phyloP scores from a whole-genome alignment of 2,113 vertebrate genomes.

The Zosterops lateralis region DNA sequence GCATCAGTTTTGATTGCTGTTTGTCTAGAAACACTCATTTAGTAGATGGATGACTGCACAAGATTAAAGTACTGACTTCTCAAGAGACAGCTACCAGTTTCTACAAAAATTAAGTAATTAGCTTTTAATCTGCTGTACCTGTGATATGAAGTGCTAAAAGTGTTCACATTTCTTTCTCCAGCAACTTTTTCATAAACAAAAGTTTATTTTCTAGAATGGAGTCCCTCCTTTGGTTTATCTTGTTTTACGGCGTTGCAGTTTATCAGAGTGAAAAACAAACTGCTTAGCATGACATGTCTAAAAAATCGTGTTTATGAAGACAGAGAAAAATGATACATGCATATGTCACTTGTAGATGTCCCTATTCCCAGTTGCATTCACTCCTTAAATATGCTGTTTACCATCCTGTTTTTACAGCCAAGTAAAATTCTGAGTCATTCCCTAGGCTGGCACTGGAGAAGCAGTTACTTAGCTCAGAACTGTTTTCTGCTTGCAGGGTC shows the following conservation, averaged over 20 bases:
- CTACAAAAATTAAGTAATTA: not conserved
- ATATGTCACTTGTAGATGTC: not conserved
- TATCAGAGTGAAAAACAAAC: not conserved
- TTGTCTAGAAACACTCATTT: not conserved
- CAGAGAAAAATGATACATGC: not conserved
- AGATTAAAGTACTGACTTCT: not conserved
- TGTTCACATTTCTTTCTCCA: not conserved
- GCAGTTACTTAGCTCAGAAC: not conserved
- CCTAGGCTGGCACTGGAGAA: not conserved
- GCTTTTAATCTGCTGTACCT: not conserved
- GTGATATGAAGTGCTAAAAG: not conserved
- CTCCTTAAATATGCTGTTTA: not conserved
- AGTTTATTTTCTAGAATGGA: not conserved
- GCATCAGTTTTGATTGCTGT: not conserved
- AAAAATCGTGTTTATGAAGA: not conserved
- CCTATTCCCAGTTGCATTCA: not conserved
- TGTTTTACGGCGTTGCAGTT: not conserved
- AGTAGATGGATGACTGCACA: not conserved
- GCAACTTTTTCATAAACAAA: not conserved
- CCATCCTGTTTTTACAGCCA: not conserved
- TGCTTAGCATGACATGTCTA: not conserved
- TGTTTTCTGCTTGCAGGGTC: not conserved
- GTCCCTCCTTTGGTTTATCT: not conserved
- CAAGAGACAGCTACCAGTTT: not conserved
- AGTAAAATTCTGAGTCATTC: not conserved